Base-by-base conservation (phyloP, 1,140 invertebrate genomes). In the Pteromalus puparum region DNA sequence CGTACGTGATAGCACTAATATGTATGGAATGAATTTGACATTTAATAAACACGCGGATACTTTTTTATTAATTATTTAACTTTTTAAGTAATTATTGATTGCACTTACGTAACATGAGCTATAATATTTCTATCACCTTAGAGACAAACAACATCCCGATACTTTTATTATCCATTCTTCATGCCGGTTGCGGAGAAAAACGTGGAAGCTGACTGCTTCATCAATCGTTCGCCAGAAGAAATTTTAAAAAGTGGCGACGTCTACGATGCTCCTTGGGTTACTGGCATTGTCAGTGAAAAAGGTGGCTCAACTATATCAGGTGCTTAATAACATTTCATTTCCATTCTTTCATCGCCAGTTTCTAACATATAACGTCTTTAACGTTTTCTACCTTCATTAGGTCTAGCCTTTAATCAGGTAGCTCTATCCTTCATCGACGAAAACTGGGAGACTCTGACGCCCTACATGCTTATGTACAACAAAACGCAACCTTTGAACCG, bases 241-340 rank as follows among this genome's bases (percentile, higher is more conserved):
- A 90, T 94, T 0, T 91, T 94, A 0, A 76, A 87, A 9, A 81
- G 89, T 13, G 93, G 94, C 0, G 85, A 88, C n/a, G 91, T 91
- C 82, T 88, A 92, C 42, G 91, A 93, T 53, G 82, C 94, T 2
- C 94, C 94, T 2, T 94, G 94, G 88, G 91, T 95, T 26, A 90
- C 92, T 1, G 92, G 93, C 0, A 89, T 94, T 1, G 93, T 92
- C 5, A 90, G 91, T 13, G 90, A 93, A 46, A 94, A 95, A 86
- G 94, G 94, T 83, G 85, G 95, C 4, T 95, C 93, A 86, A 92
- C 93, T 4, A 92, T 90, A 79, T 91, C 92, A 87, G 90, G 94
- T 94, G 88, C 3, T 15, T 81, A 61, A 80, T 46, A 74, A 15
- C 4, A 24, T 87, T 46, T 70, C n/a, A 80, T 68, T 80, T 13